Evolutionary conservation across 2,113 vertebrate genomes (phyloP), one percentile per base, ranked within the genome.

Genomic region (Acanthochromis polyacanthus): DNA sequence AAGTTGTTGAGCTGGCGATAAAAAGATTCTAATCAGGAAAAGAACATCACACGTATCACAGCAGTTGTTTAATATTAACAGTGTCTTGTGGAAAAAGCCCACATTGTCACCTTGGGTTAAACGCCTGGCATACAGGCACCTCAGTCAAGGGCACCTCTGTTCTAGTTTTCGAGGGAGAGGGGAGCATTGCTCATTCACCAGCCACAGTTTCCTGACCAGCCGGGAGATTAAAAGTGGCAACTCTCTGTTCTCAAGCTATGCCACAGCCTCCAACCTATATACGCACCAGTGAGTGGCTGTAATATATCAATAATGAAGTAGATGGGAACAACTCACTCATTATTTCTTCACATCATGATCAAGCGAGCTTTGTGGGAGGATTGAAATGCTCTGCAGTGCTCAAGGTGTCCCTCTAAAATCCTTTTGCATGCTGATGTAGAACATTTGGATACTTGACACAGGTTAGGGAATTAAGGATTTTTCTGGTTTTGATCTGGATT

Each of bases 391-490:
- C 56, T 25, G 58, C 66, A 0, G 68, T 5, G 46, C 45, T 84
- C 62, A 77, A 82, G 55, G 75, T 71, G 71, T 71, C 45, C 19
- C 38, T 81, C 48, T 52, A 45, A 51, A 83, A 78, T 55, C 22
- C 7, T 15, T 32, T 62, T n/a, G 36, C 59, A 81, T 70, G 51
- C 64, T 72, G 32, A 75, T 73, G 25, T 50, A 40, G 28, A 59
- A 45, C 51, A 10, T 80, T 36, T 58, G 16, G 30, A 63, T 32
- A 38, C 40, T 40, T 22, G 50, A 66, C 5, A 55, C 16, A 22
- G 52, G 20, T 50, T 28, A n/a, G 23, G 25, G 11, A 10, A 10
- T 50, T 36, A 36, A 10, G 32, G 32, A 36, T 8, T 43, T 48
- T 56, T n/a, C 46, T n/a, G 59, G 9, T 43, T 30, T 43, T 25